These are phyloP conservation scores for Kryptolebias marmoratus DNA, from an alignment of 2,113 vertebrate genomes.

Conservation along the genomic window DNA sequence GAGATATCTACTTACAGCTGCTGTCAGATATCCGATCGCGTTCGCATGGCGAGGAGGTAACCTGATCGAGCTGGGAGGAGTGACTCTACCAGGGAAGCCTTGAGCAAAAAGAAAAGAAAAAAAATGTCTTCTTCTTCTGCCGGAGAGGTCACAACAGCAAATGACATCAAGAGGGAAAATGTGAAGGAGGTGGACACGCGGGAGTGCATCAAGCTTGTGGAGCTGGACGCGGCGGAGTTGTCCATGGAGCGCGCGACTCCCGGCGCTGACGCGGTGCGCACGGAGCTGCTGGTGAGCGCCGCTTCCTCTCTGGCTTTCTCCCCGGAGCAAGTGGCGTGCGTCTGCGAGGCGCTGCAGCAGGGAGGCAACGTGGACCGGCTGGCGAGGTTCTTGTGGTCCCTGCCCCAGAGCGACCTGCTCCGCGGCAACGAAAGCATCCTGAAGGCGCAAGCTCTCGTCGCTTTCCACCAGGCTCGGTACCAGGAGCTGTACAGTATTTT, in stretches of 20 bases:
- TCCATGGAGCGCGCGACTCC: slow-evolving; percentile 87
- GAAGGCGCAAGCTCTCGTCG: slow-evolving; percentile 96
- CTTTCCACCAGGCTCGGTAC: slow-evolving; percentile 97
- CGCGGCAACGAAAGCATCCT: slow-evolving; percentile 99
- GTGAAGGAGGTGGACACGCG: slow-evolving; percentile 88
- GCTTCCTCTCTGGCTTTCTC: slow-evolving; percentile 93
- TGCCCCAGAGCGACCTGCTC: slow-evolving; percentile 96
- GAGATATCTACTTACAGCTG: slow-evolving; percentile 89
- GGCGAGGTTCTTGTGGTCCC: slow-evolving; percentile 96
- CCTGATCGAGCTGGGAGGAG: slow-evolving; percentile 93
- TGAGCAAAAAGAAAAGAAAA: slow-evolving; percentile 88
- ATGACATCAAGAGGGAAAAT: slow-evolving; percentile 97
- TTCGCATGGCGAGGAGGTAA: slow-evolving; percentile 95
- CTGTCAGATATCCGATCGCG: slow-evolving; percentile 92
- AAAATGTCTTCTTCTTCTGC: slow-evolving; percentile 95
- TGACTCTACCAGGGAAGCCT: slow-evolving; percentile 86
- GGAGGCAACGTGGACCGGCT: slow-evolving; percentile 98
- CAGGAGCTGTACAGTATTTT: slow-evolving; percentile 97
- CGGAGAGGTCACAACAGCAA: slow-evolving; percentile 89
- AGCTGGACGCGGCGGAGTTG: slow-evolving; percentile 85
- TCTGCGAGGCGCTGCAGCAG: slow-evolving; percentile 98
- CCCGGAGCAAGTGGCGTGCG: slow-evolving; percentile 97
- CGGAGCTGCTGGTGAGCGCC: slow-evolving; percentile 89
- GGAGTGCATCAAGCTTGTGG: slow-evolving; percentile 83
- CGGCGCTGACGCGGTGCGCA: slow-evolving; percentile 85